Percentiles rank a stretch among this genome's conserved stretches.
These are phyloP conservation scores for Sebastes cheni DNA, from an alignment of 2,797 vertebrate genomes.

Conservation along the genomic window DNA sequence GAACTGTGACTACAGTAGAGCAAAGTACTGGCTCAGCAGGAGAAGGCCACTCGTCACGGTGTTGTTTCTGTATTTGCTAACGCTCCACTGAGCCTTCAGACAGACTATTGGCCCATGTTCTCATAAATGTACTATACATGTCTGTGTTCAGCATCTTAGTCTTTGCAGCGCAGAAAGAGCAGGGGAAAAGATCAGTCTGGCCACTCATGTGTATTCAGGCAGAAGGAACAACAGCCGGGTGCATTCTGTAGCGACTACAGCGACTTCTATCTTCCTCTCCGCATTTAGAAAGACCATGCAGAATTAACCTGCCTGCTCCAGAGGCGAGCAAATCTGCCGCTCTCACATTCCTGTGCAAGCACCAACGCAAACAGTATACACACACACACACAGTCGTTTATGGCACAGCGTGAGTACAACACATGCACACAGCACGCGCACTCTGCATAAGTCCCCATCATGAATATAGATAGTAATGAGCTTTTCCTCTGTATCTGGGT, in stretches of 20 bases:
- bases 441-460: slow-evolving; percentile 61
- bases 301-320: slow-evolving; percentile 56
- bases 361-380: slow-evolving; percentile 10
- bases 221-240: slow-evolving; percentile 70
- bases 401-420: not conserved
- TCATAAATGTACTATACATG: slow-evolving; percentile 73
- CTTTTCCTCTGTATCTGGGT: slow-evolving; percentile 63
- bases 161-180: slow-evolving; percentile 56
- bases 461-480: slow-evolving; percentile 75
- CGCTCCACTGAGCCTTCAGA: slow-evolving; percentile 59
- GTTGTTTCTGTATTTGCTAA: slow-evolving; percentile 32
- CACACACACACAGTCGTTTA: slow-evolving; percentile 1
- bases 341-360: slow-evolving; percentile 9
- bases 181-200: slow-evolving; percentile 65
- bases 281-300: slow-evolving; percentile 57
- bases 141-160: slow-evolving; percentile 59
- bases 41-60: slow-evolving; percentile 25
- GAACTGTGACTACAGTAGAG: slow-evolving; percentile 17
- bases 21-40: slow-evolving; percentile 16
- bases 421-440: slow-evolving; percentile 20
- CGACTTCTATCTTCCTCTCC: slow-evolving; percentile 48
- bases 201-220: slow-evolving; percentile 74
- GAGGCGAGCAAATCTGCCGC: slow-evolving; percentile 41
- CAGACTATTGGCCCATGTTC: slow-evolving; percentile 58
- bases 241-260: slow-evolving; percentile 58